phyloP scores from a whole-genome alignment of 2,888 invertebrate species.

The Drosophila neonasuta region DNA sequence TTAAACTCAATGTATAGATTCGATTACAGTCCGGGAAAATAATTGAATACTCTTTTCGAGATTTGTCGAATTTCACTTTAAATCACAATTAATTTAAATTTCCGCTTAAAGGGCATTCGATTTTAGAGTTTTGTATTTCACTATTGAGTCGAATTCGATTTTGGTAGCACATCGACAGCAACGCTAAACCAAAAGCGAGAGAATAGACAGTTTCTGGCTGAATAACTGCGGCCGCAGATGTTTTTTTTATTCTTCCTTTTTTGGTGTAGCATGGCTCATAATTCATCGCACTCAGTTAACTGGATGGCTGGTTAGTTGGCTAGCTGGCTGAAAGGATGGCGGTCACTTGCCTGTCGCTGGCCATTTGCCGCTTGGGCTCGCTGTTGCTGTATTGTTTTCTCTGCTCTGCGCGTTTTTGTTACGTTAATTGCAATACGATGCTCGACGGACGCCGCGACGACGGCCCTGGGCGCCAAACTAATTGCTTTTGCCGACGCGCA shows the following conservation, averaged over 20 bases:
- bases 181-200: slow-evolving; percentile 5
- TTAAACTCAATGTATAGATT: not conserved
- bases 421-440: slow-evolving; percentile 75
- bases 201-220: not conserved
- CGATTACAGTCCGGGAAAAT: not conserved
- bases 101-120: not conserved
- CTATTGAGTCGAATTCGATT: slow-evolving; percentile 34
- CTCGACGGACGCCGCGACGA: slow-evolving; percentile 44
- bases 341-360: slow-evolving; percentile 17
- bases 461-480: slow-evolving; percentile 65
- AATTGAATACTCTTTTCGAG: not conserved
- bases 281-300: slow-evolving; percentile 63
- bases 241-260: not conserved
- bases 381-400: slow-evolving; percentile 58
- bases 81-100: not conserved
- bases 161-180: slow-evolving; percentile 6
- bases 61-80: not conserved
- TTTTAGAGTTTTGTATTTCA: slow-evolving; percentile 4
- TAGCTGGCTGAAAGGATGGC: slow-evolving; percentile 15
- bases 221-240: slow-evolving; percentile 18
- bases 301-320: slow-evolving; percentile 25
- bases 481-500: slow-evolving; percentile 65
- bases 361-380: slow-evolving; percentile 42
- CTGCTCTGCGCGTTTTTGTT: slow-evolving; percentile 51
- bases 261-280: slow-evolving; percentile 53